phyloP scores from a whole-genome alignment of 2,888 invertebrate species.

The Lymantria monacha region DNA sequence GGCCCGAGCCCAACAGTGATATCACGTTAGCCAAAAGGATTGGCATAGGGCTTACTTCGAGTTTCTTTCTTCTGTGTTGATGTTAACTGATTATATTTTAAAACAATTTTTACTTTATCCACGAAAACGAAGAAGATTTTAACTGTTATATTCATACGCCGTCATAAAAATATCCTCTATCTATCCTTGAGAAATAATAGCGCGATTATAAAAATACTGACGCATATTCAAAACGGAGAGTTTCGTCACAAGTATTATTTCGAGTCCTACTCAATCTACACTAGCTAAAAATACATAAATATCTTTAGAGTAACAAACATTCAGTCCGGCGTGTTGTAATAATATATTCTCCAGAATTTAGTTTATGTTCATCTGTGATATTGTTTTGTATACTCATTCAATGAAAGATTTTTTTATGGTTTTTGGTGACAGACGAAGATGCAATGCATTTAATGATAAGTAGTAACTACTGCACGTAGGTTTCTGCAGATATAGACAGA shows the following conservation, averaged over 20 bases:
- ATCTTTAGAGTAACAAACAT: constrained; percentile 7
- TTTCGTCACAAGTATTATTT: constrained; percentile 3
- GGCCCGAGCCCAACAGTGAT: no score
- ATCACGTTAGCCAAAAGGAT: no score
- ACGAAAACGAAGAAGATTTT: no score
- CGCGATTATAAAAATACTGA: no score
- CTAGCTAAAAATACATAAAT: constrained; percentile 20
- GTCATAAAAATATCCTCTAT: no score
- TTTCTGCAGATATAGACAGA: background rate
- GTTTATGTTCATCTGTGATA: constrained; percentile 6
- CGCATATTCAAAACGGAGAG: no score
- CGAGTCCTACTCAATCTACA: constrained; percentile 13
- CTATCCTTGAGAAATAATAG: no score
- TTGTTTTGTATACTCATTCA: background rate
- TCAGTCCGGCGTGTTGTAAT: constrained; percentile 4
- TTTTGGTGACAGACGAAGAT: background rate
- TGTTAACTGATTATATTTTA: no score
- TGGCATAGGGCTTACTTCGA: no score
- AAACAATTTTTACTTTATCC: no score
- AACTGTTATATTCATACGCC: no score
- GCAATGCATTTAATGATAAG: background rate
- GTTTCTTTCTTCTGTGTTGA: no score
- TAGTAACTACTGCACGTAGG: background rate
- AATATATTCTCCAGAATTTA: constrained; percentile 4
- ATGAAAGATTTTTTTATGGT: background rate